These are phyloP conservation scores for Cariama cristata DNA, from an alignment of 2,113 vertebrate species.

Conservation along the genomic window DNA sequence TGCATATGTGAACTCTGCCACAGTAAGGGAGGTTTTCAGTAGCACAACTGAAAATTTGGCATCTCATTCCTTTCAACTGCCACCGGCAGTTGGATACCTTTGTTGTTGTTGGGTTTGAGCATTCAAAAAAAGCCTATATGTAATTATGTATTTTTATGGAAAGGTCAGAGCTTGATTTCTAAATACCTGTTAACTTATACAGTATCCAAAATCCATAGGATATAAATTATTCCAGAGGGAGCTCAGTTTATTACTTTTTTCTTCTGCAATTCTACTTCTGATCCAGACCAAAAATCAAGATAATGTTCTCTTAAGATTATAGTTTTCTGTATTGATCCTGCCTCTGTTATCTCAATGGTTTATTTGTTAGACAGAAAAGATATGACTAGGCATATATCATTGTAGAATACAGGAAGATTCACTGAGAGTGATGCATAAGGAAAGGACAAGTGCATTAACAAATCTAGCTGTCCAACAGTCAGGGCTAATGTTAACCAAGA, in stretches of 20 bases:
- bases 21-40: background rate
- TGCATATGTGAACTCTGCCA: background rate
- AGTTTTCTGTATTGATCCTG: background rate
- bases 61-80: background rate
- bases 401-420: conserved; percentile 52
- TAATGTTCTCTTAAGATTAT: background rate
- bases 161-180: background rate
- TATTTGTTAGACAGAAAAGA: conserved; percentile 41
- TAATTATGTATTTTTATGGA: background rate
- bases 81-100: background rate
- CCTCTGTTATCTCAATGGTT: conserved; percentile 8
- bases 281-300: background rate
- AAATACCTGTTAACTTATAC: background rate
- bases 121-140: background rate
- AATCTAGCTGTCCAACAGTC: conserved; percentile 70
- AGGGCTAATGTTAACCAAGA: conserved; percentile 71
- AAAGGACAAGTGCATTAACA: conserved; percentile 69
- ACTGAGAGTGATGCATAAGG: conserved; percentile 56
- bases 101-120: background rate
- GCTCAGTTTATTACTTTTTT: background rate
- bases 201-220: background rate
- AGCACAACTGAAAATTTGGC: background rate
- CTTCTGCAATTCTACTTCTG: background rate
- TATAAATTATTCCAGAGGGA: background rate
- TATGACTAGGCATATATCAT: conserved; percentile 59